A percentile compares a stretch with the other conserved stretches of the same genome.
Conservation (phyloP, 92 coral and sea anemone genomes). For the Parazoanthus swiftii region DNA sequence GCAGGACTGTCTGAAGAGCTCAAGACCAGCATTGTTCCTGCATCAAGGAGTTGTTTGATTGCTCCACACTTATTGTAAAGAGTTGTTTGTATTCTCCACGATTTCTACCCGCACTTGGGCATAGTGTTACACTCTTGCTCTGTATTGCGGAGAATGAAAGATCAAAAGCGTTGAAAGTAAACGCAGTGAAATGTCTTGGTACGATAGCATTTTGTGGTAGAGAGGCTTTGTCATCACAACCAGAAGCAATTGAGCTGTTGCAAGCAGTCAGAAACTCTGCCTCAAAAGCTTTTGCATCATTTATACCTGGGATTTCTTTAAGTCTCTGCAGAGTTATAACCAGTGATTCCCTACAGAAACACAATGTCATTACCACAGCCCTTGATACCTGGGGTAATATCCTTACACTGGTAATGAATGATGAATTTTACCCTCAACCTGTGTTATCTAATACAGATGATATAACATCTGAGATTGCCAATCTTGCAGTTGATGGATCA, state of each 20-base stretch:
- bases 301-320: conserved; percentile 92
- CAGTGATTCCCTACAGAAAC: conserved; percentile 75
- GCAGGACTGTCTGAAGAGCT: too few relatives aligned
- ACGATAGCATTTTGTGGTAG: conserved; percentile 63
- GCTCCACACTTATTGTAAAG: conserved; percentile 63
- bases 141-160: conserved; percentile 75
- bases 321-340: conserved; percentile 63
- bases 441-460: conserved; percentile 41
- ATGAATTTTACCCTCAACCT: conserved; percentile 55
- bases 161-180: conserved; percentile 66
- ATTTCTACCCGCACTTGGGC: conserved; percentile 84
- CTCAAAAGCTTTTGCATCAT: conserved; percentile 74
- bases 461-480: conserved; percentile 54
- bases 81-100: conserved; percentile 69
- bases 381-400: conserved; percentile 72
- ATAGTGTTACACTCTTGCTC: conserved; percentile 71
- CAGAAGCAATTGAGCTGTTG: conserved; percentile 45
- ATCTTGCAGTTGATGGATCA: conserved; percentile 34
- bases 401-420: conserved; percentile 79
- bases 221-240: background rate
- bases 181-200: conserved; percentile 71
- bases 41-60: conserved; percentile 60
- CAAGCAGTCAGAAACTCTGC: conserved; percentile 51
- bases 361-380: conserved; percentile 61
- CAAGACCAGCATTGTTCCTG: conserved; percentile 67